Evolutionary conservation across 2,797 vertebrate species (phyloP), one percentile per base, ranked within the genome.

Genomic region (Urosaurus nigricauda): DNA sequence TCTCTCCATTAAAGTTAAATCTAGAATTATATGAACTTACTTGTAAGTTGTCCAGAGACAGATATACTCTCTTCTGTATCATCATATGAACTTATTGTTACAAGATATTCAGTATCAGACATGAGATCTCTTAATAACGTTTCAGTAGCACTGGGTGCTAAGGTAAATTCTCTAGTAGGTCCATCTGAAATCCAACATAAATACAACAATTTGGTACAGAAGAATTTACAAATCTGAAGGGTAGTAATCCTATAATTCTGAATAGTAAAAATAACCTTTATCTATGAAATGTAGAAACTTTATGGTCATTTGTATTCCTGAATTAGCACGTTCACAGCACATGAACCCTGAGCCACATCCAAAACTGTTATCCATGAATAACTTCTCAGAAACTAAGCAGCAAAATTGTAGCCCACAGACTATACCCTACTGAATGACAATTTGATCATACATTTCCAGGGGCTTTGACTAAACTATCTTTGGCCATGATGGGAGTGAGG

Each of bases 41-140:
- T 97, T 96, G 98, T 99, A 92, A 99, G 95, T 94, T 98, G 98
- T 81, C 98, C 98, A 91, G 98, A 98, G 92, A 98, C 96, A 90
- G 98, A 98, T 84, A 98, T 91, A 96, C 99, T 99, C 95, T 99
- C 98, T 91, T 98, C 97, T 74, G 94, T 95, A 88, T 98, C 96
- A 24, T 96, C 85, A 91, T 97, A 99, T n/a, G 99, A 97, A 84
- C 94, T 91, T 94, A 99, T 97, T 32, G 97, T 98, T 84, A 99
- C 98, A 68, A 95, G 88, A 94, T 99, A 99, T 80, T 98, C 97
- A 97, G 97, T 92, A 95, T 98, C 98, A 95, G 98, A 95, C 93
- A 84, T 97, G 93, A 99, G 97, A 89, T 98, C 97, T 92, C 96
- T 97, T 96, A 99, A 96, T 89, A 98, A 96, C 84, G 98, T 98